Conservation (phyloP, 1,140 invertebrate species). For the Solenopsis invicta region DNA sequence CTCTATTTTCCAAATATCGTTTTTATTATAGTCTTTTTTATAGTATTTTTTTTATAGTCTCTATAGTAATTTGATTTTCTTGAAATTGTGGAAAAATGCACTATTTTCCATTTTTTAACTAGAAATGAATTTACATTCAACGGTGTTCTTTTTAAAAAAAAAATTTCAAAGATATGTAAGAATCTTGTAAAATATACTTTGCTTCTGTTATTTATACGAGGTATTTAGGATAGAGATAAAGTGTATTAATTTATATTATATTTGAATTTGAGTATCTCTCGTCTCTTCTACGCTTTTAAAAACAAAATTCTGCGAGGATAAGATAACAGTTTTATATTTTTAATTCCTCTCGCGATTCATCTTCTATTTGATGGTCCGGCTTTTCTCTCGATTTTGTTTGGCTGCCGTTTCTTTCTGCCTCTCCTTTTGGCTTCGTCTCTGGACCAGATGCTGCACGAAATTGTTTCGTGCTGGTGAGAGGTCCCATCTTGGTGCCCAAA, state of each 20-base stretch:
- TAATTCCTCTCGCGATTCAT: constrained; percentile 59
- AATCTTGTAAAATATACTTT: neutral
- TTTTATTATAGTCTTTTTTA: neutral
- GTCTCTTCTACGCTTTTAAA: constrained; percentile 5
- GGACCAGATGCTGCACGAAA: constrained; percentile 80
- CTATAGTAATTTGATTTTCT: neutral
- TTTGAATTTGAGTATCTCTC: neutral
- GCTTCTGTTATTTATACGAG: neutral
- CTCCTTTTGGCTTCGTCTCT: constrained; percentile 25
- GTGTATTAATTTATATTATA: neutral
- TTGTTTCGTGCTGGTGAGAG: constrained; percentile 59
- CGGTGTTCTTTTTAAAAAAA: neutral
- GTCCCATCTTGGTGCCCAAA: constrained; percentile 70
- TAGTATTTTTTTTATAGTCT: neutral
- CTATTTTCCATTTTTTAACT: neutral
- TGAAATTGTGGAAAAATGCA: no score
- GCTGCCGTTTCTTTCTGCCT: constrained; percentile 39
- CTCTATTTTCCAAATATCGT: neutral
- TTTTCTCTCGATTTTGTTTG: constrained; percentile 75
- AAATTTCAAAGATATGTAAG: neutral
- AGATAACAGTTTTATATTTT: constrained; percentile 22
- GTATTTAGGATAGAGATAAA: neutral
- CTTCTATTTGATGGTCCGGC: constrained; percentile 72
- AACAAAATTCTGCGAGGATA: constrained; percentile 38
- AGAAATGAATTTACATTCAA: neutral